phyloP scores from a whole-genome alignment of 2,888 invertebrate genomes.

The Aleiodes testaceus region DNA sequence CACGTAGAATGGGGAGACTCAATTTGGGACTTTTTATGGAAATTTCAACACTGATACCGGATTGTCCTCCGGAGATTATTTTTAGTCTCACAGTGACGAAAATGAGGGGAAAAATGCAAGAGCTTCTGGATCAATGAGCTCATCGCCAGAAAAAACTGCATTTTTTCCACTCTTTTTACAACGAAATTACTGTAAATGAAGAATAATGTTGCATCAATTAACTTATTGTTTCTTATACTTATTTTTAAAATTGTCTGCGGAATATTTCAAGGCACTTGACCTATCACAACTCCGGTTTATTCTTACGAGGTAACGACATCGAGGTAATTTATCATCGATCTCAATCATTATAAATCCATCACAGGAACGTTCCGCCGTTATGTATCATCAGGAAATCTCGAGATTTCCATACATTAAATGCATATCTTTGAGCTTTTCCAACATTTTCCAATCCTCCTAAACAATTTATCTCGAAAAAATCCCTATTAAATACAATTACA shows the following conservation, averaged over 20 bases:
- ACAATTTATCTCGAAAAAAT: too few relatives aligned
- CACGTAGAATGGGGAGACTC: not conserved
- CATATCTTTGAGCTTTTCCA: too few relatives aligned
- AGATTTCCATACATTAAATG: too few relatives aligned
- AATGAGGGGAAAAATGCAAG: not conserved
- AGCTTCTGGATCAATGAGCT: constrained; percentile 17
- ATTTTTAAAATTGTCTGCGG: too few relatives aligned
- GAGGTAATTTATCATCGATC: not conserved
- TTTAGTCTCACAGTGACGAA: not conserved
- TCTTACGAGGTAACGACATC: constrained; percentile 20
- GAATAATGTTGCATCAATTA: too few relatives aligned
- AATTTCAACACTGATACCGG: too few relatives aligned
- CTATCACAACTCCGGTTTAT: not conserved
- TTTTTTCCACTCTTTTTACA: not conserved
- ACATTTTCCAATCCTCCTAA: too few relatives aligned
- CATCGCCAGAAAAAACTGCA: not conserved
- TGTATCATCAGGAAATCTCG: not conserved
- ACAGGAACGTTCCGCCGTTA: constrained; percentile 22
- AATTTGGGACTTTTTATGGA: too few relatives aligned
- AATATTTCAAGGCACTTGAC: not conserved
- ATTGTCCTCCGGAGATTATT: constrained; percentile 5
- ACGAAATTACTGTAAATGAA: too few relatives aligned
- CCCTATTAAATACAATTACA: too few relatives aligned
- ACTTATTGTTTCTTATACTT: too few relatives aligned
- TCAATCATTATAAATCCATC: constrained; percentile 16